Percentiles rank a stretch among this genome's conserved stretches.
These are phyloP conservation scores for Wiebesia pumilae DNA, from an alignment of 1,140 invertebrate genomes.

Conservation along the genomic window DNA sequence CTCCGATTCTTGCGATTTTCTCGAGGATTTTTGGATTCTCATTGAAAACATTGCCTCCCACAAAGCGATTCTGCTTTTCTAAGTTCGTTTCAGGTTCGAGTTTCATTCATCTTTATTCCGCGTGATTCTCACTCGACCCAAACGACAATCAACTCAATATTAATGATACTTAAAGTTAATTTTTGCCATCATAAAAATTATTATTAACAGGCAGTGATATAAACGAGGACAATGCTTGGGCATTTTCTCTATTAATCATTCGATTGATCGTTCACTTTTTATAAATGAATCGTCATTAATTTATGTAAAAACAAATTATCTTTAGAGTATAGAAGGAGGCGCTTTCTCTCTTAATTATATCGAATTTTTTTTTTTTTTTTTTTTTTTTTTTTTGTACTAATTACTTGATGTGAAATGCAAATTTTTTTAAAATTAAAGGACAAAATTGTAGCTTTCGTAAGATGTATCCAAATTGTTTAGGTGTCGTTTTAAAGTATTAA, in stretches of 20 bases:
- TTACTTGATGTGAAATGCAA: too few relatives aligned
- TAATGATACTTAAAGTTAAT: neutral
- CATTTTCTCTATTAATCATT: neutral
- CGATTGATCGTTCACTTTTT: neutral
- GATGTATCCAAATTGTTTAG: too few relatives aligned
- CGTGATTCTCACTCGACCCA: neutral
- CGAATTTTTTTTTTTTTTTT: too few relatives aligned
- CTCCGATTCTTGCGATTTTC: neutral
- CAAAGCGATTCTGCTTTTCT: neutral
- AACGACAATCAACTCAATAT: neutral
- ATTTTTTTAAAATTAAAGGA: neutral
- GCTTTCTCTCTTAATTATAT: too few relatives aligned
- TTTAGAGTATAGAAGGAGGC: too few relatives aligned
- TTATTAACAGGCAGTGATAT: neutral
- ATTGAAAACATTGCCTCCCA: neutral
- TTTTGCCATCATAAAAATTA: neutral
- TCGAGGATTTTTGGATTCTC: neutral
- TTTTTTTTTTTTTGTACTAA: too few relatives aligned
- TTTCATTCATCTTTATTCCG: neutral
- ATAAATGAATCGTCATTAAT: neutral
- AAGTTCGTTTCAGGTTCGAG: neutral
- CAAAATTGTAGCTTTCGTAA: too few relatives aligned
- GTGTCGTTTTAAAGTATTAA: too few relatives aligned
- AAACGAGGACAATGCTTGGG: too few relatives aligned
- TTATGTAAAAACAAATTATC: neutral